Conservation (phyloP, 2,113 vertebrate species). For the Phylloscopus trochilus region DNA sequence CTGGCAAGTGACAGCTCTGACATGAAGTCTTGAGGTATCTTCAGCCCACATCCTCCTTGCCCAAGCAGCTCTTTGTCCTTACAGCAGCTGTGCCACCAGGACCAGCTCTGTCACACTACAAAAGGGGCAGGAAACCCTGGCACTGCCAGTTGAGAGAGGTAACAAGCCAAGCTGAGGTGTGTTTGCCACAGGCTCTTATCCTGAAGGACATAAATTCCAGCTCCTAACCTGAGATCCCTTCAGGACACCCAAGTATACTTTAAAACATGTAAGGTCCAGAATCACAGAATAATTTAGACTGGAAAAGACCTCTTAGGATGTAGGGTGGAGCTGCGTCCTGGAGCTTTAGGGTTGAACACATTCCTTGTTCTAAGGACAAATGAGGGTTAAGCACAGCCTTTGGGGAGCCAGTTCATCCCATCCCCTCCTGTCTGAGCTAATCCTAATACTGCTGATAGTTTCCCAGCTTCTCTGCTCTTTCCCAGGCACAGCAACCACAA, state of each 20-base stretch:
- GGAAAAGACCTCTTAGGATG: neutral
- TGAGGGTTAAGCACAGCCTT: neutral
- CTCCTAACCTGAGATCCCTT: neutral
- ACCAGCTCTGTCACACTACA: neutral
- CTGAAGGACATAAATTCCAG: neutral
- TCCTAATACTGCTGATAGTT: neutral
- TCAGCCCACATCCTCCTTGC: neutral
- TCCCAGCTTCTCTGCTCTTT: neutral
- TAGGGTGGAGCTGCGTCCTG: neutral
- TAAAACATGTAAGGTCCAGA: neutral
- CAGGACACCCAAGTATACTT: neutral
- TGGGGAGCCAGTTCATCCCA: neutral
- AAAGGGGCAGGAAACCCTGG: neutral
- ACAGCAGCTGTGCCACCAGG: neutral
- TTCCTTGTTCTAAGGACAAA: neutral
- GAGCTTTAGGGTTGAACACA: neutral
- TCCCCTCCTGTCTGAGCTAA: neutral
- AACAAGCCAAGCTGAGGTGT: neutral
- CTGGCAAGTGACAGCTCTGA: neutral
- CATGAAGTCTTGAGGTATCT: neutral
- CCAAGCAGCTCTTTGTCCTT: neutral
- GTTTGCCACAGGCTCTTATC: neutral
- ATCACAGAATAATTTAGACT: neutral
- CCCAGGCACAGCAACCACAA: neutral
- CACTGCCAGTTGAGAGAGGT: neutral